Evolutionary conservation across 2,888 invertebrate species (phyloP), one percentile per base, ranked within the genome.

Genomic region (Crioceris asparagi): DNA sequence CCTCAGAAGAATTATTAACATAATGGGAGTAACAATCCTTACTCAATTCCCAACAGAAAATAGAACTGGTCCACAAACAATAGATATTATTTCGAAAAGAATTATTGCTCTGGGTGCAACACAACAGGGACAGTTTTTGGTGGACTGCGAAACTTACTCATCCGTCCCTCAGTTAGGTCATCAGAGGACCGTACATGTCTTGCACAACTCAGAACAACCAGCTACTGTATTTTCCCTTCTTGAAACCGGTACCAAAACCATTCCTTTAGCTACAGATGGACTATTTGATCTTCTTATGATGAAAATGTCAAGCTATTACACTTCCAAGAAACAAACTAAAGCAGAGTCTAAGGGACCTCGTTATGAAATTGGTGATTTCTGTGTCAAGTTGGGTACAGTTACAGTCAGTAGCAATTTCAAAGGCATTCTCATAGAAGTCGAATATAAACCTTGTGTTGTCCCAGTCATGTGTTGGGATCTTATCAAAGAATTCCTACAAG

Each of bases 171-270:
- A 78, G 53, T 69, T 83, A 59, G 86, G 83, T 3, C 74, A 77
- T 31, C 80, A 83, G 41, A 78, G 85, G 53, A 83, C 84, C 1
- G 83, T 93, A 0, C 90, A 93, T 63, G 82, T 94, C n/a, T 70
- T 96, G 6, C 93, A 94, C 66, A 90, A 94, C 63, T 92, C 90
- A 0, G 94, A 96, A 59, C 87, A 91, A 57, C 94, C 94, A 0
- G 92, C 91, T 0, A 86, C 93, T 0, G 90, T 91, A 2, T 94
- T 93, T 66, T 84, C 92, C 6, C 77, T 93, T 17, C 69, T 94
- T 5, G 94, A 94, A 53, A 83, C 82, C 33, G 90, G 88, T 0
- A 79, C 76, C 8, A 87, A 87, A 59, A 81, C 83, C 41, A 83
- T 91, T 18, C 84, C 90, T 2, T 71, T 96, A 1, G 84, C 90